Percentiles rank a stretch among this genome's conserved stretches.
Conservation (phyloP, 2,113 vertebrate species). For the Heterotis niloticus region DNA sequence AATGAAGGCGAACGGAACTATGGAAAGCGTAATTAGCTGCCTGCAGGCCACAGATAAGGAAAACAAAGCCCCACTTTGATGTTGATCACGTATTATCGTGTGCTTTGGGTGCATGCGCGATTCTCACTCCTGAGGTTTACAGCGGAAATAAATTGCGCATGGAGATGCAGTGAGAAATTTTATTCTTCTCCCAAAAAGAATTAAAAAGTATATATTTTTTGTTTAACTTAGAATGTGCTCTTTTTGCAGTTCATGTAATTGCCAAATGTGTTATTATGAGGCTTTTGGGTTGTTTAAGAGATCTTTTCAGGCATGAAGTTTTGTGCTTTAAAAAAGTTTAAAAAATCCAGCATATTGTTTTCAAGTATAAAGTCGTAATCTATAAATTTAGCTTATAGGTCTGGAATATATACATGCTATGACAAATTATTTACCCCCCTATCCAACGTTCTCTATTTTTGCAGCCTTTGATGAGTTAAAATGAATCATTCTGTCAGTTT, state of each 20-base stretch:
- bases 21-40: slow-evolving; percentile 48
- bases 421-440: too few relatives aligned
- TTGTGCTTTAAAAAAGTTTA: too few relatives aligned
- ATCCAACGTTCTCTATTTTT: too few relatives aligned
- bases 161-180: neutral
- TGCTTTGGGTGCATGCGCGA: slow-evolving; percentile 36
- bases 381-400: too few relatives aligned
- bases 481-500: too few relatives aligned
- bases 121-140: neutral
- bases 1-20: slow-evolving; percentile 35
- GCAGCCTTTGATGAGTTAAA: too few relatives aligned
- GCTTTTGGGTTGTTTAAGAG: neutral
- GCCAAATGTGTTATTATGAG: neutral
- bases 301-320: too few relatives aligned
- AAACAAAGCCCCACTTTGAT: slow-evolving; percentile 58
- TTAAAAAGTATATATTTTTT: neutral
- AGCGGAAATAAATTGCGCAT: slow-evolving; percentile 4
- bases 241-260: neutral
- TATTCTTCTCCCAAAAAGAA: slow-evolving; percentile 10
- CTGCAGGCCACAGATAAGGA: slow-evolving; percentile 56
- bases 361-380: too few relatives aligned
- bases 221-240: neutral
- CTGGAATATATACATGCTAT: too few relatives aligned
- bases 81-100: slow-evolving; percentile 54
- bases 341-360: too few relatives aligned